Evolutionary conservation across 2,797 vertebrate genomes (phyloP), one percentile per base, ranked within the genome.

Genomic region (Chromis chromis): DNA sequence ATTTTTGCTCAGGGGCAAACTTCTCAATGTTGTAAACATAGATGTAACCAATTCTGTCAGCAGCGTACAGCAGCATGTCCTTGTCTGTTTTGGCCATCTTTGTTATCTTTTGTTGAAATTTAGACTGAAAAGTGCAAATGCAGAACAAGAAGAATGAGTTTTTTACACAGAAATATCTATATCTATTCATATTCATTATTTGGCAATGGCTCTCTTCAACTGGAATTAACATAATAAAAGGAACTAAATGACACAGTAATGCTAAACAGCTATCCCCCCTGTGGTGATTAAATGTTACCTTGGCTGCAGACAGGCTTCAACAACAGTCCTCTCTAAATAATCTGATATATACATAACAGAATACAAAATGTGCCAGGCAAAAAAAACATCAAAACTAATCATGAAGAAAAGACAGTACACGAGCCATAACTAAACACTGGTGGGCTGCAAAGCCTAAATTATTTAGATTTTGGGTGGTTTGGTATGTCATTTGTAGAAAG

Each of bases 41-140:
- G 50, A 92, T 40, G 39, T 89, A 94, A 21, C 94, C 94, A 0
- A 87, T 17, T 0, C 73, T 81, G 78, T 95, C 91, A 0, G 93
- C 94, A 16, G 79, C 85, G 0, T 79, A 90, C 53, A 93, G 71
- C 27, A 88, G 44, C 0, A 52, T 48, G 40, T 93, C 70, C 1
- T 85, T 85, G 1, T 75, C 74, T 8, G 87, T 82, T 52, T 94
- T 88, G 3, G 83, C 84, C 57, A 93, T 70, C 81, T 93, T 93
- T 46, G 82, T 90, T 65, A 96, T 90, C 67, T 90, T 92, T 59
- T 89, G 40, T 62, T 92, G 89, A 6, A 79, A 83, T 85, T 67
- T 82, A 4, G 95, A 92, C 95, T 91, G 65, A 55, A 85, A 7
- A 53, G 76, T 24, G 33, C 3, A 78, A 60, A 58, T 5, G 33